These are phyloP conservation scores for Ruditapes philippinarum DNA, from an alignment of 1,140 invertebrate genomes.

Conservation along the genomic window DNA sequence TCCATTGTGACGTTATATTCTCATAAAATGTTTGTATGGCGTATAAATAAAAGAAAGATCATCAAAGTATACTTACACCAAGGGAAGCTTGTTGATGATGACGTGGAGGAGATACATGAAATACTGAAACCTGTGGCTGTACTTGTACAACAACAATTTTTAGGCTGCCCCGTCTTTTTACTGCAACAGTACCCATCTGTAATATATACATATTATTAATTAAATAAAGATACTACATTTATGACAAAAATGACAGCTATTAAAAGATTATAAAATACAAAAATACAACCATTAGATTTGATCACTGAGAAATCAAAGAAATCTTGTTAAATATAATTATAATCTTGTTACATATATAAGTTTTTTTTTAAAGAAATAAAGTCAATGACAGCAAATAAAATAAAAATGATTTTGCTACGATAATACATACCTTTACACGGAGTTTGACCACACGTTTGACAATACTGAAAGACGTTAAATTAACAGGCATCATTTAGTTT, in stretches of 20 bases:
- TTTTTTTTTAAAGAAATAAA: no score
- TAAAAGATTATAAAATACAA: no score
- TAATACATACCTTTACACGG: not conserved
- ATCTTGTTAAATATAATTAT: not conserved
- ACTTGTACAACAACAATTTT: not conserved
- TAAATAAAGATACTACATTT: no score
- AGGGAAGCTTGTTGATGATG: not conserved
- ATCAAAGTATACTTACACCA: conserved; percentile 24
- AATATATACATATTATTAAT: not conserved
- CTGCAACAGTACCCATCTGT: not conserved
- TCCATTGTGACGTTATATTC: no score
- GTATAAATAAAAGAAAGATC: no score
- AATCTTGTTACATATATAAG: not conserved
- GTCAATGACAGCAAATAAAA: no score
- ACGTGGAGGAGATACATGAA: not conserved
- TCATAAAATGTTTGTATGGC: no score
- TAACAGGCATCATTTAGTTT: no score
- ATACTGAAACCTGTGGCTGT: not conserved
- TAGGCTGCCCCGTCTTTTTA: not conserved
- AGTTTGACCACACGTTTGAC: conserved; percentile 10
- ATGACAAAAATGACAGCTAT: not conserved
- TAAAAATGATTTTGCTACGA: not conserved
- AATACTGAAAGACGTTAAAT: not conserved
- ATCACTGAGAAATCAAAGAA: no score
- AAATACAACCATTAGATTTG: no score